Conservation (phyloP, 1,140 invertebrate genomes). For the Sweltsa coloradensis region DNA sequence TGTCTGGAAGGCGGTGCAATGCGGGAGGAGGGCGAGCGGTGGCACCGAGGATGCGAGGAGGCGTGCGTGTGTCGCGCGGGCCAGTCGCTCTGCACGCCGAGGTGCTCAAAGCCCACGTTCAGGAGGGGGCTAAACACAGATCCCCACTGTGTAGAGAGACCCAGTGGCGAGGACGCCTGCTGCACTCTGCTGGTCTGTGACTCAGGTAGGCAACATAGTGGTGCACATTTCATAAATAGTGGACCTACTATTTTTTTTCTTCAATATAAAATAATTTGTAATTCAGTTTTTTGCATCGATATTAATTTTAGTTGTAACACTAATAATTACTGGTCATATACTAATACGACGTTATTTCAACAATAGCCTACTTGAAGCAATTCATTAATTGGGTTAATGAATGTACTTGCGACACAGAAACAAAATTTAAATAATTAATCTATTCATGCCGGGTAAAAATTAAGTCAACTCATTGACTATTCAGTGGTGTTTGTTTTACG, state of each 20-base stretch:
- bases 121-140: constrained; percentile 48
- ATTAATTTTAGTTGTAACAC: not conserved
- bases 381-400: no score
- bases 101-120: constrained; percentile 48
- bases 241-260: not conserved
- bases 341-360: not conserved
- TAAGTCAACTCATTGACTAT: no score
- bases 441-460: no score
- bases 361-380: no score
- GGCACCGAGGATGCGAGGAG: constrained; percentile 55
- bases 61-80: constrained; percentile 51
- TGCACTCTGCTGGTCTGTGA: constrained; percentile 57
- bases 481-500: no score
- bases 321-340: not conserved
- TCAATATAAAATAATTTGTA: not conserved
- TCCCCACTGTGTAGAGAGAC: constrained; percentile 56
- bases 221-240: not conserved
- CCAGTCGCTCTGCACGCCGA: constrained; percentile 44
- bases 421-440: no score
- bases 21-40: constrained; percentile 40
- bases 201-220: constrained; percentile 28
- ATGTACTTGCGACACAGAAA: no score
- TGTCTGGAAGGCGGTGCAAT: not conserved
- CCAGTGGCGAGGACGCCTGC: constrained; percentile 55
- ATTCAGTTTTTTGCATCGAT: not conserved